Evolutionary conservation across 2,888 invertebrate genomes (phyloP).

Genomic region (Drosophila nigricruria): DNA sequence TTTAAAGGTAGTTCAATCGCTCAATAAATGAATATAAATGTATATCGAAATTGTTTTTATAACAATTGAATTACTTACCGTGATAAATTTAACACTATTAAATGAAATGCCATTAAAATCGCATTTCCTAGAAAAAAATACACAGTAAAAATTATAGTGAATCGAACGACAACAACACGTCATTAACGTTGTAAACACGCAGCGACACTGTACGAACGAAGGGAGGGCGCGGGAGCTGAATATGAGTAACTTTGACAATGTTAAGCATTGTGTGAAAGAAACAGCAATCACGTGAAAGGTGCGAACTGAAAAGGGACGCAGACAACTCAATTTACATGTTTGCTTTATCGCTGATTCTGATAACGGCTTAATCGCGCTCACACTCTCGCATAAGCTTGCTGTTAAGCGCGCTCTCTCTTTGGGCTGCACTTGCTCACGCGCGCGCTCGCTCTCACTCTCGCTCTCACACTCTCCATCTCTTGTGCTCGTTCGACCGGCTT

Average conservation of each 20-base stretch:
- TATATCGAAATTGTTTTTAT: background rate
- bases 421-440: background rate
- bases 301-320: conserved; percentile 11
- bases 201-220: conserved; percentile 1
- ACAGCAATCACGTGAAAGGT: conserved; percentile 30
- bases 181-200: conserved; percentile 13
- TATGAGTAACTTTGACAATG: background rate
- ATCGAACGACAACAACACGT: conserved; percentile 16
- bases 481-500: conserved; percentile 46
- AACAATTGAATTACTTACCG: conserved; percentile 11
- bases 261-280: conserved; percentile 22
- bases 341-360: conserved; percentile 30
- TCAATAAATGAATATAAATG: background rate
- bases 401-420: background rate
- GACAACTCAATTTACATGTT: conserved; percentile 35
- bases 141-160: conserved; percentile 1
- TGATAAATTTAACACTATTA: conserved; percentile 26
- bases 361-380: conserved; percentile 31
- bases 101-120: conserved; percentile 34
- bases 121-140: conserved; percentile 4
- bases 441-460: background rate
- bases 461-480: conserved; percentile 2
- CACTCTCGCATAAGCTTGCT: background rate
- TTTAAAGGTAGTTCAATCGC: conserved; percentile 8
- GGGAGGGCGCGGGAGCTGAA: background rate